These are phyloP conservation scores for Cricetomys ansorgei DNA, from an alignment of 2,113 vertebrate species.

Conservation along the genomic window DNA sequence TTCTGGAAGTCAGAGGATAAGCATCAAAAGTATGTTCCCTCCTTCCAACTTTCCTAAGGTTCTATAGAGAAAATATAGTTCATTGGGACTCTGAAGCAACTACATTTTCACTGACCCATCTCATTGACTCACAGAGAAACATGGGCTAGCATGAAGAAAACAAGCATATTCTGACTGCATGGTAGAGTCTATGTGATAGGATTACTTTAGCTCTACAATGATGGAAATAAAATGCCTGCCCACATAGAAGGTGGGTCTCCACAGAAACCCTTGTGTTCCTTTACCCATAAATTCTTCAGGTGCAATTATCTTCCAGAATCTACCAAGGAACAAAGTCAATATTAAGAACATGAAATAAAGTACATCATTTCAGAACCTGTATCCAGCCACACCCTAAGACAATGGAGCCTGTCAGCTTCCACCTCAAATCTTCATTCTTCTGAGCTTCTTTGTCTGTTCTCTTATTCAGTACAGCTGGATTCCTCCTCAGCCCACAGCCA, in stretches of 20 bases:
- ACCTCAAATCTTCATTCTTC: background rate
- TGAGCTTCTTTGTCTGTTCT: background rate
- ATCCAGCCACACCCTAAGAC: background rate
- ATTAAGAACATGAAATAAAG: no score
- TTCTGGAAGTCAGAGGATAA: background rate
- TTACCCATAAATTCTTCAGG: background rate
- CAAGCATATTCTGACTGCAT: no score
- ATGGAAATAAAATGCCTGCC: no score
- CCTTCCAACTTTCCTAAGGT: no score
- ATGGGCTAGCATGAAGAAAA: background rate
- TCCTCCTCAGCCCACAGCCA: background rate
- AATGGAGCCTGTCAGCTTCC: background rate
- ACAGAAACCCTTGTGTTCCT: background rate
- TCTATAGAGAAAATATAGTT: no score
- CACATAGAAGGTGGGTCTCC: background rate
- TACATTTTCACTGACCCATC: fast-evolving
- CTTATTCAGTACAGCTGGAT: background rate
- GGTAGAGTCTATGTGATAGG: background rate
- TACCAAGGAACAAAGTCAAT: background rate
- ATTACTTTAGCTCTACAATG: background rate
- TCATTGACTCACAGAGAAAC: background rate
- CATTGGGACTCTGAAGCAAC: background rate
- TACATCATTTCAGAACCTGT: background rate
- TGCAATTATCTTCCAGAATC: no score
- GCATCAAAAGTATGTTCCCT: background rate